Conservation (phyloP, 2,888 invertebrate genomes). For the Clivina fossor region DNA sequence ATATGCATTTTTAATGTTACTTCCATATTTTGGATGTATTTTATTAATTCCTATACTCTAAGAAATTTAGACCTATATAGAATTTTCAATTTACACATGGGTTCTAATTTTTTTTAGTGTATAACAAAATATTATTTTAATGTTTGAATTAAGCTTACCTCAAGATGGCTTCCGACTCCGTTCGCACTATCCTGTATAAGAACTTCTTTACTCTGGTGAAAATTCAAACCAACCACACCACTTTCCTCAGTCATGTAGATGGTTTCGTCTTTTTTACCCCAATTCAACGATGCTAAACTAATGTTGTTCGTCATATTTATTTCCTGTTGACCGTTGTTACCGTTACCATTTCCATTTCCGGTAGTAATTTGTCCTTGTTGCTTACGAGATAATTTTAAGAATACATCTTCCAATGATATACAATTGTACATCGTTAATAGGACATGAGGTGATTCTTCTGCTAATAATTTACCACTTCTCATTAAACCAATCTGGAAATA, state of each 20-base stretch:
- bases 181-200: conserved; percentile 74
- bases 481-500: conserved; percentile 85
- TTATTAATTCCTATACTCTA: too few species aligned
- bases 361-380: conserved; percentile 56
- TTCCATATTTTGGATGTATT: too few species aligned
- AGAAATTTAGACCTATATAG: too few species aligned
- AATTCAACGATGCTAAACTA: conserved; percentile 77
- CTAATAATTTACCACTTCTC: conserved; percentile 86
- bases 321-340: conserved; percentile 52
- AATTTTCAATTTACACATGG: too few species aligned
- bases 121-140: too few species aligned
- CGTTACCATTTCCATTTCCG: conserved; percentile 68
- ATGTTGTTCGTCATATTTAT: conserved; percentile 75
- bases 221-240: conserved; percentile 84
- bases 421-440: conserved; percentile 83
- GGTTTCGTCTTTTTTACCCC: conserved; percentile 79
- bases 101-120: too few species aligned
- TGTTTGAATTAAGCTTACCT: conserved; percentile 55
- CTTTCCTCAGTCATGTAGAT: conserved; percentile 84
- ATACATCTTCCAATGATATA: conserved; percentile 86
- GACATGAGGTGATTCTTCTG: conserved; percentile 86
- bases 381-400: conserved; percentile 83
- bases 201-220: conserved; percentile 89
- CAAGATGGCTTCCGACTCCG: conserved; percentile 60
- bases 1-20: too few species aligned